phyloP scores from a whole-genome alignment of 2,888 invertebrate species.

The Hemaris fuciformis region DNA sequence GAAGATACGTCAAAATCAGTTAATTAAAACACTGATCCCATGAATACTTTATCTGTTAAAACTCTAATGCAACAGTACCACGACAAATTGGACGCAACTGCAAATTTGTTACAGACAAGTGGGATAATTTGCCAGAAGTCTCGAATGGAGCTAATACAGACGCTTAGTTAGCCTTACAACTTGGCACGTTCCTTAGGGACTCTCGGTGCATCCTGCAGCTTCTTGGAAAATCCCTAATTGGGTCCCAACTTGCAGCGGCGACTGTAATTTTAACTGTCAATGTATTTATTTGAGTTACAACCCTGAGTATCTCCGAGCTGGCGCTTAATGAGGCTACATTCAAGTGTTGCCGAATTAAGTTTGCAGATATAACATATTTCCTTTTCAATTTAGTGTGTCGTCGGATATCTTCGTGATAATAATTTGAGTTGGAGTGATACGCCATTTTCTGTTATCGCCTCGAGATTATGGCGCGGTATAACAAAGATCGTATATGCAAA shows the following conservation, averaged over 20 bases:
- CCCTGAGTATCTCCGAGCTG: neutral
- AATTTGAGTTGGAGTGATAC: too few species aligned
- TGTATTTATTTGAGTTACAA: neutral
- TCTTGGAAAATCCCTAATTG: constrained; percentile 34
- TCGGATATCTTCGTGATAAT: too few species aligned
- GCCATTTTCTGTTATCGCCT: too few species aligned
- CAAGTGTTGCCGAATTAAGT: too few species aligned
- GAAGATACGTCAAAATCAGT: too few species aligned
- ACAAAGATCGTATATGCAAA: too few species aligned
- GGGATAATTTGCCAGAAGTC: constrained; percentile 17
- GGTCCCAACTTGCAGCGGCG: constrained; percentile 23
- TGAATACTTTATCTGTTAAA: neutral
- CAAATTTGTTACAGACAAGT: constrained; percentile 20
- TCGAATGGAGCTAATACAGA: constrained; percentile 14
- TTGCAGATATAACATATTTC: too few species aligned
- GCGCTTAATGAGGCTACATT: neutral
- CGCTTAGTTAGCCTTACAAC: constrained; percentile 27
- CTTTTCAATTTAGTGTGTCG: too few species aligned
- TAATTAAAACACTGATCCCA: neutral
- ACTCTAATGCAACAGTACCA: neutral
- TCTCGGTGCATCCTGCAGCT: constrained; percentile 20
- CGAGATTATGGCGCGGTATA: too few species aligned
- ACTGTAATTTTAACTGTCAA: neutral
- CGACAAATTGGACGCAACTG: neutral
- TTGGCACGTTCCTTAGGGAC: constrained; percentile 20